phyloP scores from a whole-genome alignment of 2,113 vertebrate genomes.

The Chlamydotis undulata region DNA sequence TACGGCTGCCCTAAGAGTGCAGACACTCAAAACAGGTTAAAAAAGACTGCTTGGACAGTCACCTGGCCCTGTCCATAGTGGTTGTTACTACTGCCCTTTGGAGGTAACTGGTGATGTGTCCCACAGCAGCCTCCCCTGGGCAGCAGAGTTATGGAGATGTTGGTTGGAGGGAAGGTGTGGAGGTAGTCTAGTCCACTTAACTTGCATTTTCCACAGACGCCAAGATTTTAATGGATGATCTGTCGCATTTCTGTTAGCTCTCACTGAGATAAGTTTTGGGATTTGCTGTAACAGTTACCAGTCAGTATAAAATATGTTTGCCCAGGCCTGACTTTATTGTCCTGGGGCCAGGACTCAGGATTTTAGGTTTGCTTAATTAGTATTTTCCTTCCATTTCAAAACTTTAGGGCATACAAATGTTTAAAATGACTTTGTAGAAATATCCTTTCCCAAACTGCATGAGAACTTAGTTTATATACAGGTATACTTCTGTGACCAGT shows the following conservation, averaged over 20 bases:
- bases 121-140: accelerated
- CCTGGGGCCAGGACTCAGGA: neutral
- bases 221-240: neutral
- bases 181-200: neutral
- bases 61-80: neutral
- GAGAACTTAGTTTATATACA: neutral
- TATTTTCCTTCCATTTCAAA: neutral
- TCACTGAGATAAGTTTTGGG: neutral
- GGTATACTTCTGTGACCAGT: neutral
- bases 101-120: neutral
- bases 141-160: neutral
- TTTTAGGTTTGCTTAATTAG: constrained; percentile 36
- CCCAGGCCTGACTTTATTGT: neutral
- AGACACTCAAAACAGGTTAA: neutral
- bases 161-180: neutral
- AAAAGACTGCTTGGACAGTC: neutral
- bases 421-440: constrained; percentile 6
- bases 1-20: neutral
- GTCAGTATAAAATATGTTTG: neutral
- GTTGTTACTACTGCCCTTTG: neutral
- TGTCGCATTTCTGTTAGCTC: neutral
- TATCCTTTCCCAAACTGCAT: neutral
- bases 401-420: neutral
- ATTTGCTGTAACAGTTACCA: neutral
- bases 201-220: neutral